Evolutionary conservation across 2,888 invertebrate species (phyloP), one percentile per base, ranked within the genome.

Genomic region (Drosophila neoperkinsi): DNA sequence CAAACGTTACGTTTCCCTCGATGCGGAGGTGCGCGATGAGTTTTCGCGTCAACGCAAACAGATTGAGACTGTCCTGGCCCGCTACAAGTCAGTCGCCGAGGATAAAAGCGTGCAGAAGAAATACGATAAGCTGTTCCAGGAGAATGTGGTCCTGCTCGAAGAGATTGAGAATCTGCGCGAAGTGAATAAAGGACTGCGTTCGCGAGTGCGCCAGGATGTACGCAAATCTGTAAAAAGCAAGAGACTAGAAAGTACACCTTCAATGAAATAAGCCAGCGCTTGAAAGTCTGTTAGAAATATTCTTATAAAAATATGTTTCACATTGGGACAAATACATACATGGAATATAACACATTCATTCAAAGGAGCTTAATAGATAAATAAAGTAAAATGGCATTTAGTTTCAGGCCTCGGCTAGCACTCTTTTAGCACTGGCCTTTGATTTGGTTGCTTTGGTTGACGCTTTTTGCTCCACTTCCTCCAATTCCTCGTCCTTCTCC

Each of bases 21-120:
- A 96, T 74, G 94, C 95, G n/a, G 96, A 96, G 78, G 96, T 96
- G 1, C 95, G 96, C 30, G 95, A 95, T 30, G 97, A 97, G 92
- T 96, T 97, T 88, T 94, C 96, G 79, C 94, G 97, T 1, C 98
- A 98, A 91, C 94, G 97, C 43, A 96, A 96, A 76, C 97, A 97
- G 91, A 94, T 98, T 36, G 98, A 98, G 85, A 81, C 71, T 9
- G 88, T 92, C 0, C 49, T 92, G 43, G 88, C 83, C 4, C 76
- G 88, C 3, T 86, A 90, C 34, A 88, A 86, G 21, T 71, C 80
- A 10, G 84, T 85, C 1, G 82, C 89, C 25, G 84, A 87, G 21
- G 83, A 86, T 30, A 88, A 89, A 46, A 69, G 72, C 1, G 74
- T 81, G 25, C 81, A 88, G 41, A 82, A 77, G 25, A 92, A 90